Evolutionary conservation across 2,113 vertebrate genomes (phyloP).

Genomic region (Natator depressus): DNA sequence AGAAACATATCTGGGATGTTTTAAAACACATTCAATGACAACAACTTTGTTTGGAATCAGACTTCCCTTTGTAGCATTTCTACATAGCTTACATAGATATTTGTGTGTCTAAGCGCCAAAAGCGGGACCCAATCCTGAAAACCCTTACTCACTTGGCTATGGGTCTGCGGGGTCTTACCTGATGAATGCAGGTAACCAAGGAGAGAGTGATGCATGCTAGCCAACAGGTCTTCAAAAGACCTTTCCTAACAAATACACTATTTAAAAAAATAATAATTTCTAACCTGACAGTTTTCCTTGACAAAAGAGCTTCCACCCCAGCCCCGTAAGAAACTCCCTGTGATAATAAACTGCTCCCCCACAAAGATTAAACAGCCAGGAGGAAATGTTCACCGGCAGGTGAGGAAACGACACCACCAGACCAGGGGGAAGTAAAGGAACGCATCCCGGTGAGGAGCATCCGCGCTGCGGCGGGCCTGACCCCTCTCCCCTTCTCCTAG

Average conservation of each 20-base stretch:
- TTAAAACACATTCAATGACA: background rate
- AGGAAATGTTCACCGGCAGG: background rate
- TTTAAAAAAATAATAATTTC: too few relatives aligned
- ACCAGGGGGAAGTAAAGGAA: background rate
- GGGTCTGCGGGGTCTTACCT: background rate
- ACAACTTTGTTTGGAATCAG: background rate
- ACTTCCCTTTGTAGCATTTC: background rate
- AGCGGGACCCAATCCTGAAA: background rate
- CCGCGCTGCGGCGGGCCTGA: background rate
- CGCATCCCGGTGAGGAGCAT: background rate
- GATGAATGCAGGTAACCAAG: background rate
- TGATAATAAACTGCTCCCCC: background rate
- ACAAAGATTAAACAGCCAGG: background rate
- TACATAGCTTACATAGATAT: too few relatives aligned
- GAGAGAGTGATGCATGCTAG: background rate
- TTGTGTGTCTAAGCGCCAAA: background rate
- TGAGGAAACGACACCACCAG: background rate
- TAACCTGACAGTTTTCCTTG: background rate
- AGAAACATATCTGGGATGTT: background rate
- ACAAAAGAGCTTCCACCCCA: background rate
- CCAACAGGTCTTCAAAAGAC: background rate
- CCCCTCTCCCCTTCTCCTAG: background rate
- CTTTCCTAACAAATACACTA: background rate
- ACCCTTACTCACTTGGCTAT: background rate
- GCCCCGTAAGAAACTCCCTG: background rate